These are phyloP conservation scores for Fulmarus glacialis DNA, from an alignment of 2,113 vertebrate genomes.

Conservation along the genomic window DNA sequence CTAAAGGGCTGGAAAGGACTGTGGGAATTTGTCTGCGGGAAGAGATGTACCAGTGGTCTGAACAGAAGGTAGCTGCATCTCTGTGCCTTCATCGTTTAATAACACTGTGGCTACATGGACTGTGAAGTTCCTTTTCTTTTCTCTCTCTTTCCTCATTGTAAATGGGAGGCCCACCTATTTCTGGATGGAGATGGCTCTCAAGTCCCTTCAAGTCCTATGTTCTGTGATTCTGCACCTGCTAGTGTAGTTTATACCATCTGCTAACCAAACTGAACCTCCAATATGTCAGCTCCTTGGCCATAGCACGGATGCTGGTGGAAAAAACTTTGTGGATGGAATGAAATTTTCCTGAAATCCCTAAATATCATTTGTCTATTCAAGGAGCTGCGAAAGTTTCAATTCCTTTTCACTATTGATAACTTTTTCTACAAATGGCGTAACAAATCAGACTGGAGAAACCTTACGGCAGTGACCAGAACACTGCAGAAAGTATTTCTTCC, in stretches of 20 bases:
- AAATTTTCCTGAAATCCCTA: neutral
- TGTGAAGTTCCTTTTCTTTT: neutral
- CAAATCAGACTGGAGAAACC: neutral
- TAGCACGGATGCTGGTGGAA: rapidly evolving
- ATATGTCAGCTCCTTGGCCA: neutral
- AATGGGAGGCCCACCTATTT: neutral
- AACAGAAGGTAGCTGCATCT: neutral
- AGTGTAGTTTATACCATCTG: neutral
- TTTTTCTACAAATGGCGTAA: neutral
- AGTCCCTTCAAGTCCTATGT: neutral
- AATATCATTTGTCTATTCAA: neutral
- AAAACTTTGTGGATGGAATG: neutral
- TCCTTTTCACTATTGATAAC: neutral
- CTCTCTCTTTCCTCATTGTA: neutral
- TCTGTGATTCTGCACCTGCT: neutral
- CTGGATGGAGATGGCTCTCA: neutral
- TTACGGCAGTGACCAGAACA: neutral
- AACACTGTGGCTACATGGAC: neutral
- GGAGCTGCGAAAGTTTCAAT: neutral
- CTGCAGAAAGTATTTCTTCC: neutral
- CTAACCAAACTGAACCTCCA: neutral
- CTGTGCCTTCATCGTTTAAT: neutral
- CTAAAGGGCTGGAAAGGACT: neutral
- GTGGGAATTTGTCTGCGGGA: neutral
- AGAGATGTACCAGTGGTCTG: neutral